A percentile compares a stretch with the other conserved stretches of the same genome.
Conservation (phyloP, 2,888 invertebrate genomes). For the Artemia sp. region DNA sequence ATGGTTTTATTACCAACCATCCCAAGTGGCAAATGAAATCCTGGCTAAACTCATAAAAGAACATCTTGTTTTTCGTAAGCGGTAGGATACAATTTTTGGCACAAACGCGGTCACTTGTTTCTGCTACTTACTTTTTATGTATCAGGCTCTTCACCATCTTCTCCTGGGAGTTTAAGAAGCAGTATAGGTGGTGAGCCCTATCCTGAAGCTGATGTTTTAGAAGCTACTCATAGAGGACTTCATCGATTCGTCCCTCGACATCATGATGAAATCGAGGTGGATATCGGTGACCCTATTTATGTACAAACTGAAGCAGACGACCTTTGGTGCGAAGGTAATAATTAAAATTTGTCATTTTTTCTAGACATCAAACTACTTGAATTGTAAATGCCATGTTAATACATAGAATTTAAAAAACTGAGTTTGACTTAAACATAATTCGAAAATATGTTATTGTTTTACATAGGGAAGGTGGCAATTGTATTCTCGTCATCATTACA, state of each 20-base stretch:
- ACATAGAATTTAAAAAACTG: neutral
- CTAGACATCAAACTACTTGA: no score
- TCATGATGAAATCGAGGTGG: conserved; percentile 84
- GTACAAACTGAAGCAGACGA: conserved; percentile 93
- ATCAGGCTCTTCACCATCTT: conserved; percentile 33
- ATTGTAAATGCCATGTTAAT: no score
- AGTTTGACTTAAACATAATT: no score
- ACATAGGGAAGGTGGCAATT: no score
- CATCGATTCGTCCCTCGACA: conserved; percentile 91
- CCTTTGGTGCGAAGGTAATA: conserved; percentile 84
- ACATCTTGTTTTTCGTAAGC: neutral
- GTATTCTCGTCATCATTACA: no score
- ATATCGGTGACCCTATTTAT: conserved; percentile 92
- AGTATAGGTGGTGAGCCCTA: conserved; percentile 50
- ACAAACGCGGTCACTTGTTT: neutral
- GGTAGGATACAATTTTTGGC: conserved; percentile 23
- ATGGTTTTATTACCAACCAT: neutral
- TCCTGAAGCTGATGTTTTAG: conserved; percentile 62
- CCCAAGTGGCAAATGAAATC: conserved; percentile 22
- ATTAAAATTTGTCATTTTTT: no score
- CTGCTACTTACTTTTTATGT: conserved; percentile 8
- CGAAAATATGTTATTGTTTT: no score
- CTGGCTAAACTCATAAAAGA: conserved; percentile 16
- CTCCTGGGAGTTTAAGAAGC: conserved; percentile 37
- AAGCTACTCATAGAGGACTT: conserved; percentile 84